Evolutionary conservation across 2,888 invertebrate species (phyloP).

Genomic region (Leptothorax acervorum): DNA sequence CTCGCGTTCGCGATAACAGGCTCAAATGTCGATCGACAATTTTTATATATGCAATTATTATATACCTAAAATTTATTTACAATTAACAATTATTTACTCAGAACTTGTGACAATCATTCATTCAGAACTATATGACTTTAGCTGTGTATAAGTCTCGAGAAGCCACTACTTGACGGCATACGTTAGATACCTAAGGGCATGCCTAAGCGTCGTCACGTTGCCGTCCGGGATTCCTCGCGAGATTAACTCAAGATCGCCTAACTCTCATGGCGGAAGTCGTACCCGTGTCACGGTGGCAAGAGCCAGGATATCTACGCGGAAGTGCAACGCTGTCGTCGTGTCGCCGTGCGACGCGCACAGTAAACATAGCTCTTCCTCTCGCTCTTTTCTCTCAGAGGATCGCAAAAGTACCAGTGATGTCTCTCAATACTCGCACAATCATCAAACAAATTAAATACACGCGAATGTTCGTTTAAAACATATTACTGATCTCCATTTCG

Average conservation of each 20-base stretch:
- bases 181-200: conserved; percentile 43
- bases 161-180: not conserved
- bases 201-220: conserved; percentile 35
- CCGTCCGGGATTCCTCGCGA: conserved; percentile 44
- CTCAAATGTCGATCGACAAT: not conserved
- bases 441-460: conserved; percentile 7
- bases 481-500: not conserved
- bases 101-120: not conserved
- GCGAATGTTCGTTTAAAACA: not conserved
- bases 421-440: not conserved
- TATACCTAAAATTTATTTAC: too few relatives aligned
- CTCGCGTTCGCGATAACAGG: not conserved
- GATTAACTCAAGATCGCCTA: conserved; percentile 53
- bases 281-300: conserved; percentile 67
- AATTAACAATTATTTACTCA: not conserved
- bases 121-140: not conserved
- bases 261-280: conserved; percentile 56
- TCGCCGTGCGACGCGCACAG: conserved; percentile 62
- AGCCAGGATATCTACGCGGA: conserved; percentile 73
- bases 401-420: conserved; percentile 9
- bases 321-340: conserved; percentile 63
- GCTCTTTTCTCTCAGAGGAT: conserved; percentile 59
- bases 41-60: not conserved
- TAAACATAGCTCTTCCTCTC: conserved; percentile 60
- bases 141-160: not conserved